Base-by-base conservation (phyloP, 2,797 vertebrate genomes). In the Hybognathus amarus region DNA sequence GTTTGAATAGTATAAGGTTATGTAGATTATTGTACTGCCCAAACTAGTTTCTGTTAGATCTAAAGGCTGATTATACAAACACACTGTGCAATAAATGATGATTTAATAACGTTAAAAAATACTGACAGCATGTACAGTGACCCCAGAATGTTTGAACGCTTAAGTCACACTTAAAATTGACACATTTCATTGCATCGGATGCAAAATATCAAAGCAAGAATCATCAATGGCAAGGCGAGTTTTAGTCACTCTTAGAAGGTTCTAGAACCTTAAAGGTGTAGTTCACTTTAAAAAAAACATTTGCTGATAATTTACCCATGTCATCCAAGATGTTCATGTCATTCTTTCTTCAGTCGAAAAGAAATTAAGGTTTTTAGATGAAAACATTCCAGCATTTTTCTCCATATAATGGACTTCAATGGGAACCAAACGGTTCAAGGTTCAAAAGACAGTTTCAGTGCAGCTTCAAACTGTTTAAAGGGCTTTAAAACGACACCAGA, bases 121-220 rank as follows among this genome's bases (percentile, higher is more conserved):
- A 82, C 45, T 18, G 22, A 85, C 20, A 33, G 40, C 64, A 79
- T 89, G 80, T 79, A 85, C 73, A 86, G 70, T 87, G 11, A 33
- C 20, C 79, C 56, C 8, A 47, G 24, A 81, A 17, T 30, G 24
- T 30, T 30, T 63, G 24, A 63, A 36, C 13, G 13, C 66, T 13
- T 4, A 13, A 50, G 61, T 52, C 45, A 52, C 63, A 40, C 27
- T 79, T 79, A 52, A 52, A 52, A 5, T 67, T 20, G 5, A 67
- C 30, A 79, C 20, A 38, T 54, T 13, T 9, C 3, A 56, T 74
- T 74, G 33, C 50, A 56, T 75, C 38, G 4, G 20, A 59, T 17
- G 12, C 30, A 56, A 75, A 17, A 66, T 20, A 66, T 36, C 8
- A 36, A n/a, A 38, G 17, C 18, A 50, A 30, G 18, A 50, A 30